Evolutionary conservation across 2,888 invertebrate species (phyloP), one percentile per base, ranked within the genome.

Genomic region (Pristionchus mayeri): DNA sequence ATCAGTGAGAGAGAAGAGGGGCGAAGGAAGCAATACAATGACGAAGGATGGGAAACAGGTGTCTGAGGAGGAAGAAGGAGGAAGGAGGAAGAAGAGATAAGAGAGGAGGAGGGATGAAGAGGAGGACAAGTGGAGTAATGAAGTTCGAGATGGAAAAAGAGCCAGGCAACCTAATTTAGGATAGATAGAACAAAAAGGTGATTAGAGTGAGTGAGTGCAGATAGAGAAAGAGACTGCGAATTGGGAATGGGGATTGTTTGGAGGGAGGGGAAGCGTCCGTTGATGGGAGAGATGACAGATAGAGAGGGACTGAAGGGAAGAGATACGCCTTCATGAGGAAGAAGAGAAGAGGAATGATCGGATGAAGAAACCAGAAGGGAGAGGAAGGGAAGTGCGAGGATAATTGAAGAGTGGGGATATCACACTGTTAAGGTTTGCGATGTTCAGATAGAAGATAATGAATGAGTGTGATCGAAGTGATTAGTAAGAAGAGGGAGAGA

Each of bases 41-140:
- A 80, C 40, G 57, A 67, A 81, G 82, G 76, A 52, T 50, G 50
- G 27, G 50, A 52, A 76, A 76, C 76, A 52, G 50, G 76, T 76
- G 48, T 37, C 24, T 50, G 76, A 76, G 21, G 76, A 76, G 16
- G 50, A 48, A 27, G 50, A 52, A 50, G 76, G n/a, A n/a, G n/a
- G n/a, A n/a, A 50, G 50, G 30, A 76, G 76, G 18, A 76, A 50
- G 24, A 76, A 48, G 11, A 76, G 50, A 76, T 16, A 21, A 21
- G n/a, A 44, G 30, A 40, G 40, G 44, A n/a, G 27, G 75, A 21
- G 27, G 75, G 40, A 75, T 21, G 13, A 24, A 24, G n/a, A 24
- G 67, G 40, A 71, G 71, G 40, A 44, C 71, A 44, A 71, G 34
- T 63, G 34, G 34, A 63, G 40, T 71, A 71, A 71, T 71, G 40